phyloP scores from a whole-genome alignment of 2,888 invertebrate genomes.

The Odontocolon sp. region DNA sequence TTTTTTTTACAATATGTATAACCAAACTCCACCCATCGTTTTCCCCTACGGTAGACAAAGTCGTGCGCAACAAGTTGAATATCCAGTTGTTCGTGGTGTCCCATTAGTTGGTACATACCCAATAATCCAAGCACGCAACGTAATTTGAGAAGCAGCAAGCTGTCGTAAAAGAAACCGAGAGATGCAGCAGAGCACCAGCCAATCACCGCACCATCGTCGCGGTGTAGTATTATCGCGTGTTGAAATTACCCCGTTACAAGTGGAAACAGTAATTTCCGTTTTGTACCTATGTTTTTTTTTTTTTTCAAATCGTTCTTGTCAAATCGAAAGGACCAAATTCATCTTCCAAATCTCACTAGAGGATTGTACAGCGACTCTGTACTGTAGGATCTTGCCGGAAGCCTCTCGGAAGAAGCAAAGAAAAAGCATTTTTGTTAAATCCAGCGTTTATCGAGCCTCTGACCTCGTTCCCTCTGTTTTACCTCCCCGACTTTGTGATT shows the following conservation, averaged over 20 bases:
- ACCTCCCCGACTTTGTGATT: constrained; percentile 77
- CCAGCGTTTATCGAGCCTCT: neutral
- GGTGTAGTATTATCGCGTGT: neutral
- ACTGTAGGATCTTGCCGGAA: neutral
- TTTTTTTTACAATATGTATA: neutral
- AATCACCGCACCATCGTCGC: neutral
- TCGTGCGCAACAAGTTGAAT: constrained; percentile 48
- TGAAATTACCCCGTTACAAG: neutral
- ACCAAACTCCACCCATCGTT: neutral
- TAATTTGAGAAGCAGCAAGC: constrained; percentile 27
- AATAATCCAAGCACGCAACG: constrained; percentile 24
- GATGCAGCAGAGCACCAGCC: neutral
- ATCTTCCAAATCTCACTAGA: neutral
- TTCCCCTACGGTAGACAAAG: constrained; percentile 16
- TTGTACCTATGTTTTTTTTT: neutral
- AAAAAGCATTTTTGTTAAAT: too few species aligned
- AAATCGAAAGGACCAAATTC: neutral
- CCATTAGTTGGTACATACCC: constrained; percentile 21
- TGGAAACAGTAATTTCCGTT: neutral
- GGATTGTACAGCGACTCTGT: too few species aligned
- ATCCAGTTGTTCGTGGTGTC: constrained; percentile 36
- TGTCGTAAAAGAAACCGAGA: neutral
- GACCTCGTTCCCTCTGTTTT: constrained; percentile 64
- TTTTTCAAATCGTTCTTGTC: neutral
- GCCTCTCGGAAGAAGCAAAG: neutral